phyloP scores from a whole-genome alignment of 2,888 invertebrate species.

The Tipula helvola region DNA sequence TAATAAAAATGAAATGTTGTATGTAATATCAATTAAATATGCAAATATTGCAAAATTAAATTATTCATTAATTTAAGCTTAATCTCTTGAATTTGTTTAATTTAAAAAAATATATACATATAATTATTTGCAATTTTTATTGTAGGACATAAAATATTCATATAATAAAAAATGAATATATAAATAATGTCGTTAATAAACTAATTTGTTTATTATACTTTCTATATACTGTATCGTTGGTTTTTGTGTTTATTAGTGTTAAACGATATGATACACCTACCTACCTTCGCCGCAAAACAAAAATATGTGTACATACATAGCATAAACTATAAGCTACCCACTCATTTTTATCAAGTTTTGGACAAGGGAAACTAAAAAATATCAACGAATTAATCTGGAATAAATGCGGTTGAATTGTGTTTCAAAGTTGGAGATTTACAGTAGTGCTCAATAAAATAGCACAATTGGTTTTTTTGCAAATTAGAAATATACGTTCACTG shows the following conservation, averaged over 20 bases:
- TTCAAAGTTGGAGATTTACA: too few species aligned
- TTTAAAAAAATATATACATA: background rate
- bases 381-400: background rate
- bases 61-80: background rate
- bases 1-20: background rate
- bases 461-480: too few species aligned
- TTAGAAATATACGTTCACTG: too few species aligned
- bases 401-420: background rate
- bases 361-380: background rate
- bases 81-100: background rate
- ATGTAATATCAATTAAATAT: background rate
- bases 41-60: background rate
- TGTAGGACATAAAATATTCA: background rate
- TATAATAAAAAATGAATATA: background rate
- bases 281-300: background rate
- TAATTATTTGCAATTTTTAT: background rate
- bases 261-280: background rate
- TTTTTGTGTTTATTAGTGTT: background rate
- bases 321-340: background rate
- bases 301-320: background rate
- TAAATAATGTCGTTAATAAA: background rate
- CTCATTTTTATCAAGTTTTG: background rate
- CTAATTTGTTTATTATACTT: background rate
- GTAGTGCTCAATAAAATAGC: too few species aligned
- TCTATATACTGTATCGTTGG: background rate